These are phyloP conservation scores for Cremastinae sp. DNA, from an alignment of 2,888 invertebrate species.

Conservation along the genomic window DNA sequence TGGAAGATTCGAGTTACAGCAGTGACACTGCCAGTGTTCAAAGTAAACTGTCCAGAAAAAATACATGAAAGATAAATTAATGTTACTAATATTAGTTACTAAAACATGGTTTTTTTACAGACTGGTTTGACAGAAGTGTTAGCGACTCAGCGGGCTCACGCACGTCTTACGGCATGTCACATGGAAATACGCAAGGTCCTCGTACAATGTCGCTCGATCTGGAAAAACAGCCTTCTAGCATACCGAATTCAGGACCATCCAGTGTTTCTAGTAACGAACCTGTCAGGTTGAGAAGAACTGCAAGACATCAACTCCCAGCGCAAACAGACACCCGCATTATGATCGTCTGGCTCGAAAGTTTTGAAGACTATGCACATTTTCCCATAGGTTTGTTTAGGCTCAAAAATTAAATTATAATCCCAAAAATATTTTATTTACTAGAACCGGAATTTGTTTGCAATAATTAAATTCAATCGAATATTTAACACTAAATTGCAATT, in stretches of 20 bases:
- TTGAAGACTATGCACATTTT: slow-evolving; percentile 94
- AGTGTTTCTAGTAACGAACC: slow-evolving; percentile 78
- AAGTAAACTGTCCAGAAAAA: slow-evolving; percentile 69
- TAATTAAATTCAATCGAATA: background rate
- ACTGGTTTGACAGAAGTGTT: slow-evolving; percentile 83
- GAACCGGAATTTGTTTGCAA: too few species aligned
- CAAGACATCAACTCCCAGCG: slow-evolving; percentile 82
- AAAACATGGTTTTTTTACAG: slow-evolving; percentile 60
- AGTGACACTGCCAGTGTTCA: slow-evolving; percentile 72
- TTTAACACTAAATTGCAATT: background rate
- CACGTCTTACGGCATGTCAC: slow-evolving; percentile 64
- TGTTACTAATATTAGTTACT: background rate
- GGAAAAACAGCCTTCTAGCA: slow-evolving; percentile 83
- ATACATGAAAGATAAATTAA: slow-evolving; percentile 33
- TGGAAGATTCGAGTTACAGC: slow-evolving; percentile 73
- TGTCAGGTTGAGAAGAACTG: slow-evolving; percentile 82
- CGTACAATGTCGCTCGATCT: slow-evolving; percentile 87
- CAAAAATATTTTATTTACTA: too few species aligned
- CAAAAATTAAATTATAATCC: too few species aligned
- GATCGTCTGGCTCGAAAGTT: slow-evolving; percentile 97
- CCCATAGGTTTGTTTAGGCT: slow-evolving; percentile 90
- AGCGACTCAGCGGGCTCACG: slow-evolving; percentile 79
- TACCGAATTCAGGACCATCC: slow-evolving; percentile 72
- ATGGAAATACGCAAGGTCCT: slow-evolving; percentile 81
- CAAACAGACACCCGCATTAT: slow-evolving; percentile 89